Evolutionary conservation across 2,888 invertebrate genomes (phyloP).

Genomic region (Cenopis cana): DNA sequence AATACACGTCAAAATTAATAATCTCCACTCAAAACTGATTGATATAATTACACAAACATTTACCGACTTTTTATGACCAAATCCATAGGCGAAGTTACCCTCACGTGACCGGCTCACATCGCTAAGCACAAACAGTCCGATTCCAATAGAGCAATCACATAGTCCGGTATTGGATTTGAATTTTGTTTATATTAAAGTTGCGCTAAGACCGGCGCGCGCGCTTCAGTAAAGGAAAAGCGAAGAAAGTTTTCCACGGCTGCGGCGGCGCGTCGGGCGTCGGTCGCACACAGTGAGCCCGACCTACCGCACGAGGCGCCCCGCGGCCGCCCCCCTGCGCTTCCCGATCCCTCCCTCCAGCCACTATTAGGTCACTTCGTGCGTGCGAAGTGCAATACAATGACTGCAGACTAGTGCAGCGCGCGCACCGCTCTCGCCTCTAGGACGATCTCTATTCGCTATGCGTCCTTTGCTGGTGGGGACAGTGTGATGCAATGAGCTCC

Average conservation of each 20-base stretch:
- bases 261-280: conserved; percentile 72
- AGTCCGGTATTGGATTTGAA: conserved; percentile 47
- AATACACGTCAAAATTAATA: not conserved
- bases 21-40: conserved; percentile 1
- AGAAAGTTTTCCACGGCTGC: conserved; percentile 82
- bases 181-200: conserved; percentile 31
- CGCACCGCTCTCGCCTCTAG: conserved; percentile 84
- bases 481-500: conserved; percentile 78
- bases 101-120: conserved; percentile 71
- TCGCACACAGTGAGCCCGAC: conserved; percentile 83
- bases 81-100: conserved; percentile 81
- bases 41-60: conserved; percentile 59
- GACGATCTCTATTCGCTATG: conserved; percentile 84
- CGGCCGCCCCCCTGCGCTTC: conserved; percentile 69
- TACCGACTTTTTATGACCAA: conserved; percentile 83
- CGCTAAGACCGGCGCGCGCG: conserved; percentile 58
- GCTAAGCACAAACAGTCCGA: conserved; percentile 64
- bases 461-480: conserved; percentile 84
- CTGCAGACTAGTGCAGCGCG: conserved; percentile 76
- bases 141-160: conserved; percentile 59
- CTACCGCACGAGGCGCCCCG: conserved; percentile 80
- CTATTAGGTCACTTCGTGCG: conserved; percentile 84
- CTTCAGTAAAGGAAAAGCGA: conserved; percentile 79
- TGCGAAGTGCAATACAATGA: conserved; percentile 83
- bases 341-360: conserved; percentile 84